These are phyloP conservation scores for Drosophila teissieri DNA, from an alignment of 1,140 invertebrate genomes.

Conservation along the genomic window DNA sequence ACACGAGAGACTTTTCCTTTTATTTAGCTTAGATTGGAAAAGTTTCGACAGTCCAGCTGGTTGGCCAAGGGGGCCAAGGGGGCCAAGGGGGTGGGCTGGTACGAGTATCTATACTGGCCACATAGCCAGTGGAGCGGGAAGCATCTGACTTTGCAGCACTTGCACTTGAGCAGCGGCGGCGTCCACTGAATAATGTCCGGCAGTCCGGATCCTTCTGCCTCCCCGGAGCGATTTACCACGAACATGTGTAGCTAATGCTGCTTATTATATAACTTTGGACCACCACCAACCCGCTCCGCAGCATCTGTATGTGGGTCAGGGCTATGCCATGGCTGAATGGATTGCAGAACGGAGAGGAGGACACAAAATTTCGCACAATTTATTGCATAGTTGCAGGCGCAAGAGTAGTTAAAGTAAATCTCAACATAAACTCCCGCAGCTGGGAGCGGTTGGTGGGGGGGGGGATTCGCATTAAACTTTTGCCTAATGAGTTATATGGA, in stretches of 20 bases:
- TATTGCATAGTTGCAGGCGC: constrained; percentile 80
- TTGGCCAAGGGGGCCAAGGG: background rate
- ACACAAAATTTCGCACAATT: constrained; percentile 67
- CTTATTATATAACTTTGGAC: constrained; percentile 70
- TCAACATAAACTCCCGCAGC: constrained; percentile 52
- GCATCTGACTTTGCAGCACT: constrained; percentile 61
- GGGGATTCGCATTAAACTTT: constrained; percentile 57
- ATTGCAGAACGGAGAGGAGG: constrained; percentile 17
- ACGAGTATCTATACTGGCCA: no score
- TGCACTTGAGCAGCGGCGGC: constrained; percentile 67
- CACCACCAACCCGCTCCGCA: constrained; percentile 1
- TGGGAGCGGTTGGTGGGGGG: constrained; percentile 17
- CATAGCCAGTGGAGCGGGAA: background rate
- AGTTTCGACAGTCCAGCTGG: constrained; percentile 80
- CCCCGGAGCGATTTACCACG: constrained; percentile 31
- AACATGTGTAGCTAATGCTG: constrained; percentile 75
- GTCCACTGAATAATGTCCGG: constrained; percentile 42
- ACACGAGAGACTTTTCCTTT: constrained; percentile 82
- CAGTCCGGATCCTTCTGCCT: background rate
- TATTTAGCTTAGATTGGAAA: constrained; percentile 84
- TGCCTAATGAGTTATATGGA: constrained; percentile 76
- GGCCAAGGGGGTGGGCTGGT: background rate
- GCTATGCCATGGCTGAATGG: constrained; percentile 20
- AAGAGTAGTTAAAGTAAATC: constrained; percentile 78
- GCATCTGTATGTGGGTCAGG: constrained; percentile 61